Evolutionary conservation across 1,140 invertebrate species (phyloP).

Genomic region (Drosophila setifemur): DNA sequence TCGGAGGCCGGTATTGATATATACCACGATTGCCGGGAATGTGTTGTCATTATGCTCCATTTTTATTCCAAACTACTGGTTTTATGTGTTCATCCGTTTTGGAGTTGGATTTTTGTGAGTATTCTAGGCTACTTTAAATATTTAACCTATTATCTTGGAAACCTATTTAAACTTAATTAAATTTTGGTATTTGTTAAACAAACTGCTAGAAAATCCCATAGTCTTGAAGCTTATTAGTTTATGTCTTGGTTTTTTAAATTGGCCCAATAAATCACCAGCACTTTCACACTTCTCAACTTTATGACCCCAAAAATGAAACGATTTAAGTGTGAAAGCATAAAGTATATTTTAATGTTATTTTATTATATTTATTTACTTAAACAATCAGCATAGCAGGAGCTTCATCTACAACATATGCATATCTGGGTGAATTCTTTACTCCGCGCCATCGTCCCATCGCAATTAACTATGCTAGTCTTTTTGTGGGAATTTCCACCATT

Average conservation of each 20-base stretch:
- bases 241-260: too few species aligned
- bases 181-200: too few species aligned
- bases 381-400: conserved; percentile 76
- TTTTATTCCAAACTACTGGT: conserved; percentile 83
- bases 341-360: not conserved
- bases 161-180: too few species aligned
- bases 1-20: conserved; percentile 83
- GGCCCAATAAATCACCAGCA: too few species aligned
- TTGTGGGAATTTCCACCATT: conserved; percentile 80
- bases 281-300: too few species aligned
- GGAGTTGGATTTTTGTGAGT: conserved; percentile 85
- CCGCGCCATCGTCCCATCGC: conserved; percentile 60
- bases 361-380: not conserved
- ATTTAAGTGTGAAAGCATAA: not conserved
- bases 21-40: conserved; percentile 58
- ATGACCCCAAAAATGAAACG: not conserved
- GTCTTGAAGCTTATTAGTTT: too few species aligned
- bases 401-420: conserved; percentile 79
- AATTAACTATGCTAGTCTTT: conserved; percentile 81
- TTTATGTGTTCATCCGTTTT: conserved; percentile 84
- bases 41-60: conserved; percentile 83
- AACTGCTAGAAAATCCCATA: too few species aligned
- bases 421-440: conserved; percentile 76
- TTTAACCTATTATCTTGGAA: too few species aligned
- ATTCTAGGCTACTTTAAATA: not conserved